Evolutionary conservation across 2,888 invertebrate genomes (phyloP).

Genomic region (Geophilus truncorum): DNA sequence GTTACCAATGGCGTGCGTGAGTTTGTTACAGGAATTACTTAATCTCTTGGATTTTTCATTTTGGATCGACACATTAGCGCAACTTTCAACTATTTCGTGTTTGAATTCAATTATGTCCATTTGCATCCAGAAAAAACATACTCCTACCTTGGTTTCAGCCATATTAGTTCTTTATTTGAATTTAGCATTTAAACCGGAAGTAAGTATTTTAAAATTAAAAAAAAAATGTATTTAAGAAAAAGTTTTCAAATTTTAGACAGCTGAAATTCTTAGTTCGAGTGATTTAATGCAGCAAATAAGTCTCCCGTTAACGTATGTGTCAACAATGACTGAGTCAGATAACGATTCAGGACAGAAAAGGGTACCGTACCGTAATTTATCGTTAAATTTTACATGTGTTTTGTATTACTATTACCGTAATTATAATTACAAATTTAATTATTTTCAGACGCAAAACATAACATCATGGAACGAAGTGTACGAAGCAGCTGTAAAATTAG

Average conservation of each 20-base stretch:
- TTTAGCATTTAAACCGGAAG: conserved; percentile 2
- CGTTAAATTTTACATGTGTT: too few relatives aligned
- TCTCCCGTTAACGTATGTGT: conserved; percentile 12
- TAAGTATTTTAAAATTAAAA: background rate
- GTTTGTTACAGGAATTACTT: conserved; percentile 27
- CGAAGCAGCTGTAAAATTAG: conserved; percentile 45
- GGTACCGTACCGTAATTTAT: too few relatives aligned
- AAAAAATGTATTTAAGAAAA: background rate
- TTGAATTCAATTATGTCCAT: background rate
- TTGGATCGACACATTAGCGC: conserved; percentile 17
- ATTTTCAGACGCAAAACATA: background rate
- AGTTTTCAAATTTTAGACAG: conserved; percentile 8
- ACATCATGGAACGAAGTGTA: conserved; percentile 41
- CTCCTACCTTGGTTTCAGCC: background rate
- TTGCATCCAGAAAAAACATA: background rate
- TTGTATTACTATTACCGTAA: too few relatives aligned
- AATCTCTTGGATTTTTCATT: background rate
- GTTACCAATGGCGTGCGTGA: conserved; percentile 20
- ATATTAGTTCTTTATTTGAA: conserved; percentile 25
- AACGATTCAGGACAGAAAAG: too few relatives aligned
- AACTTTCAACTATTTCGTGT: conserved; percentile 8
- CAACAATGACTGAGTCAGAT: background rate
- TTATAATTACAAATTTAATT: background rate
- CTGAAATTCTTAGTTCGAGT: background rate
- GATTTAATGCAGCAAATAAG: conserved; percentile 32